Evolutionary conservation across 2,797 vertebrate species (phyloP).

Genomic region (Leuciscus waleckii): DNA sequence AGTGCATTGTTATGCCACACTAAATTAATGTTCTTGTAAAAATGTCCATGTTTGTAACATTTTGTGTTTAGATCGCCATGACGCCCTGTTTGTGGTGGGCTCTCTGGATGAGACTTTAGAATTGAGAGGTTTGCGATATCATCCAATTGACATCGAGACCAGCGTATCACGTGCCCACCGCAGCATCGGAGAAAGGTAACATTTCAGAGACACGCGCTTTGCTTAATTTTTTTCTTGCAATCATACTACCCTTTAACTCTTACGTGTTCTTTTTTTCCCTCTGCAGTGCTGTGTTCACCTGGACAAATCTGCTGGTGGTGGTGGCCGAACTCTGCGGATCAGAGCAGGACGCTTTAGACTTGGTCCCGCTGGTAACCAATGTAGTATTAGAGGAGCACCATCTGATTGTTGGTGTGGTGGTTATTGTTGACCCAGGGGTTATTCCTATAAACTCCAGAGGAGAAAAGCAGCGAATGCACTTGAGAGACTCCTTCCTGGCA

Average conservation of each 20-base stretch:
- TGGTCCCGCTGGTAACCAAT: slow-evolving; percentile 96
- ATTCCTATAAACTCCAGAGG: slow-evolving; percentile 98
- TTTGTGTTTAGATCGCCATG: slow-evolving; percentile 89
- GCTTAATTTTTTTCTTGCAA: neutral
- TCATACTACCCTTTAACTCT: neutral
- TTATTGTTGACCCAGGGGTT: slow-evolving; percentile 96
- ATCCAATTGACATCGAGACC: slow-evolving; percentile 96
- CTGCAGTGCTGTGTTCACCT: slow-evolving; percentile 94
- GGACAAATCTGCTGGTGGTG: slow-evolving; percentile 98
- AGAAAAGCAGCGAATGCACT: slow-evolving; percentile 99
- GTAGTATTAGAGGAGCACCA: slow-evolving; percentile 98
- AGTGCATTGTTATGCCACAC: neutral
- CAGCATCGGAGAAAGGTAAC: slow-evolving; percentile 97
- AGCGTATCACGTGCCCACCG: slow-evolving; percentile 93
- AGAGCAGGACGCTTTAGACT: slow-evolving; percentile 96
- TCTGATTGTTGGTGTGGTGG: slow-evolving; percentile 96
- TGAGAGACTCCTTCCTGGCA: slow-evolving; percentile 96
- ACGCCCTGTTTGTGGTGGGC: slow-evolving; percentile 95
- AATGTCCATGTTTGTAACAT: neutral
- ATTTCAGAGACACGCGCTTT: neutral
- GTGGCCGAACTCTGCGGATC: slow-evolving; percentile 97
- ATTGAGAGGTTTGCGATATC: slow-evolving; percentile 93
- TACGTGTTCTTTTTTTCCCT: neutral
- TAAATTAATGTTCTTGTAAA: neutral
- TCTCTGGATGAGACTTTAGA: slow-evolving; percentile 96